phyloP scores from a whole-genome alignment of 2,888 invertebrate genomes.

The Stomorhina lunata region DNA sequence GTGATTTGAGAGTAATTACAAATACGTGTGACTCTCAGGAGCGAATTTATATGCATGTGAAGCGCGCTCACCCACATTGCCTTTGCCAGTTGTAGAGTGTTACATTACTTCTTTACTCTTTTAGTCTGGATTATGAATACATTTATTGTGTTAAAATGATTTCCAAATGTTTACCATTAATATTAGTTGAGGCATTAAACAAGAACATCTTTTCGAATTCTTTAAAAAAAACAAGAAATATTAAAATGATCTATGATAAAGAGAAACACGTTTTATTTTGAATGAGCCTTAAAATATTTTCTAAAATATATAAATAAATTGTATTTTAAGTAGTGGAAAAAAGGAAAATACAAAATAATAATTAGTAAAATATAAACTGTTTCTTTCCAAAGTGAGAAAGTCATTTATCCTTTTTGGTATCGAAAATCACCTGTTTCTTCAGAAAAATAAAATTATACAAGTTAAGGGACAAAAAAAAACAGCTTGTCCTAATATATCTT shows the following conservation, averaged over 20 bases:
- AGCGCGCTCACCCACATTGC: no score
- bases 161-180: constrained; percentile 39
- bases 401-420: neutral
- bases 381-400: constrained; percentile 9
- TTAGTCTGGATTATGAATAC: no score
- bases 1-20: no score
- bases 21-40: no score
- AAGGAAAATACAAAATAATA: neutral
- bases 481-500: constrained; percentile 23
- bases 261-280: constrained; percentile 18
- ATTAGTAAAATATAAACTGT: neutral
- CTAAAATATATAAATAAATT: neutral
- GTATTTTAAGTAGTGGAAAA: neutral
- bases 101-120: no score
- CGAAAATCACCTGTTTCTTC: constrained; percentile 25
- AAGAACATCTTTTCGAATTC: neutral
- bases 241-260: neutral
- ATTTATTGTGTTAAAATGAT: neutral
- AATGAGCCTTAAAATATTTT: constrained; percentile 5
- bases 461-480: neutral
- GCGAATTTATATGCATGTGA: no score
- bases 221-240: neutral
- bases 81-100: no score
- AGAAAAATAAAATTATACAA: neutral
- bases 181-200: constrained; percentile 8